Conservation (phyloP, 2,797 vertebrate genomes). For the Glossophaga mutica region DNA sequence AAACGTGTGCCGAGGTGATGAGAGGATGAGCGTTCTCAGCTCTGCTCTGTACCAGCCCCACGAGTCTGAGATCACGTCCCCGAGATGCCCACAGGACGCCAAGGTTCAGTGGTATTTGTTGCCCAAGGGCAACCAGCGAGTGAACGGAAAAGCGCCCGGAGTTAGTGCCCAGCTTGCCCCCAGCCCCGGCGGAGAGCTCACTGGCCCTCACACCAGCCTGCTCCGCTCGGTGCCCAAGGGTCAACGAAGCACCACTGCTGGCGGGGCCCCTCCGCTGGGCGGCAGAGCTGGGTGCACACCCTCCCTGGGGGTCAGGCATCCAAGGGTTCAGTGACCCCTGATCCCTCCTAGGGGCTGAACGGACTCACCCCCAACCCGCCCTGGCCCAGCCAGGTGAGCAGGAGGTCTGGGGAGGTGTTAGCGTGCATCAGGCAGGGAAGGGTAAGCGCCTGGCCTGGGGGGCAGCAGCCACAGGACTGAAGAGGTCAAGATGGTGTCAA, state of each 20-base stretch:
- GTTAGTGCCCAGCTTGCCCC: no score
- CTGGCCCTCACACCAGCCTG: neutral
- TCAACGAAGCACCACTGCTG: fast-evolving
- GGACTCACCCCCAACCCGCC: neutral
- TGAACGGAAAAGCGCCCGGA: neutral
- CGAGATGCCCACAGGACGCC: neutral
- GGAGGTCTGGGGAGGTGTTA: neutral
- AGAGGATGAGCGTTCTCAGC: neutral
- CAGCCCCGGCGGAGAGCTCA: neutral
- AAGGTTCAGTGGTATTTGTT: neutral
- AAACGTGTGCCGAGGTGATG: neutral
- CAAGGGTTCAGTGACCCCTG: neutral
- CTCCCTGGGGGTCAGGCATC: neutral
- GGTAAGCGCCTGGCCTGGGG: neutral
- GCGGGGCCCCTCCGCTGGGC: neutral
- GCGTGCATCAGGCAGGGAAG: neutral
- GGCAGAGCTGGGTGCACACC: neutral
- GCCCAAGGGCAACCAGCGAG: neutral
- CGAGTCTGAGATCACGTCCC: neutral
- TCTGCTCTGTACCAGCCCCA: no score
- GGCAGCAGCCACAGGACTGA: neutral
- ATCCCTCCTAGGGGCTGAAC: neutral
- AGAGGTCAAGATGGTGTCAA: fast-evolving
- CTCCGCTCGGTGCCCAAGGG: neutral
- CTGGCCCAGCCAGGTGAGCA: no score